Evolutionary conservation across 2,113 vertebrate genomes (phyloP).

Genomic region (Pangasianodon gigas): DNA sequence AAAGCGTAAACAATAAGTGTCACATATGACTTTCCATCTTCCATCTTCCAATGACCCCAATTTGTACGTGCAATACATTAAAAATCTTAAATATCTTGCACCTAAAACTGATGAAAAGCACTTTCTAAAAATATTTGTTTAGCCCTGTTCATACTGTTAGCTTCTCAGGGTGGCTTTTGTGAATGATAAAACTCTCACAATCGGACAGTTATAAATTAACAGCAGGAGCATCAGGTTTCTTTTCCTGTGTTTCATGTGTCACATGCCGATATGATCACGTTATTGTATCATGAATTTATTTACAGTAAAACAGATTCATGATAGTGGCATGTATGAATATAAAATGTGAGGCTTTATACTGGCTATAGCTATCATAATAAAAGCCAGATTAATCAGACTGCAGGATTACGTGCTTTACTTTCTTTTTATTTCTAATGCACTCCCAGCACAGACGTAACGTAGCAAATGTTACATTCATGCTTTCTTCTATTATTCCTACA

Average conservation of each 20-base stretch:
- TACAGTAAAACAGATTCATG: not conserved
- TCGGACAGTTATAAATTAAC: not conserved
- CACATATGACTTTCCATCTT: not conserved
- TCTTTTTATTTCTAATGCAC: not conserved
- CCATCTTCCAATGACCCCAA: not conserved
- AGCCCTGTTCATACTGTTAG: not conserved
- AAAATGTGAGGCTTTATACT: not conserved
- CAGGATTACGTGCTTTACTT: not conserved
- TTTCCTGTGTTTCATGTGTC: not conserved
- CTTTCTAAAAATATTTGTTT: not conserved
- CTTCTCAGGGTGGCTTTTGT: not conserved
- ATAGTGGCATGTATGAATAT: not conserved
- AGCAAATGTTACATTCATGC: not conserved
- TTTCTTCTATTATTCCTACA: not conserved
- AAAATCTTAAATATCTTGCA: not conserved
- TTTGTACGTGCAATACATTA: too few relatives aligned
- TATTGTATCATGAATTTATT: not conserved
- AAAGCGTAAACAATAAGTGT: not conserved
- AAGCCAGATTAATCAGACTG: not conserved
- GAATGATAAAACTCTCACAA: not conserved
- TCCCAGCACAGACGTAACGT: not conserved
- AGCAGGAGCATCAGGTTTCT: not conserved
- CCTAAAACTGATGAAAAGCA: not conserved
- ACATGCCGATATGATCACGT: not conserved
- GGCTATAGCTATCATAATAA: not conserved